Conservation (phyloP, 53 echinoderm and acorn worm species). For the Temnopleurus reevesii region DNA sequence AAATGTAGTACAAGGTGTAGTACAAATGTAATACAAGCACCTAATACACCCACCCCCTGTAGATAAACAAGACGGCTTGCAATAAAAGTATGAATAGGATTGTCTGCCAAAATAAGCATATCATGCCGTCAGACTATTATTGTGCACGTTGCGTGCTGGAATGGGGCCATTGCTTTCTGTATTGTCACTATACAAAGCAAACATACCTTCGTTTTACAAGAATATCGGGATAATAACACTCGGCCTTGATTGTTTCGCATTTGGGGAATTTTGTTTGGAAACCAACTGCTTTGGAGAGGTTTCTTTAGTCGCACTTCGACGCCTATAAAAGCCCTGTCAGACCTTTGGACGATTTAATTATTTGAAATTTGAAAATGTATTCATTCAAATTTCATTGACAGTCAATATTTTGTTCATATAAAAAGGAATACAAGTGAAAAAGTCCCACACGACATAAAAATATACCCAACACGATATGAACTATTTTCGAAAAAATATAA, state of each 20-base stretch:
- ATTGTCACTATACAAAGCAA: conserved; percentile 12
- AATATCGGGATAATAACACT: background rate
- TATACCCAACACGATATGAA: no score
- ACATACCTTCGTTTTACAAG: background rate
- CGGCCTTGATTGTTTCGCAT: conserved; percentile 28
- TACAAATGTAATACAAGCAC: no score
- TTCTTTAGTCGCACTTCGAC: background rate
- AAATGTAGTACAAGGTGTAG: no score
- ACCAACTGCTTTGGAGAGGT: background rate
- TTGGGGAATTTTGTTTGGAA: conserved; percentile 24
- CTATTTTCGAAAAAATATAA: no score
- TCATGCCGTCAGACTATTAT: background rate
- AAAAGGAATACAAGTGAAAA: no score
- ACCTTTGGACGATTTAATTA: no score
- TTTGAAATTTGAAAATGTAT: no score
- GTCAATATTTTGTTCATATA: no score
- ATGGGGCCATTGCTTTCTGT: background rate
- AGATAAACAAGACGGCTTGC: background rate
- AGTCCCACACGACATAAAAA: no score
- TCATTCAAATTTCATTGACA: no score
- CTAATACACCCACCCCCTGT: no score
- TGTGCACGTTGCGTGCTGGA: background rate
- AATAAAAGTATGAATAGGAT: background rate
- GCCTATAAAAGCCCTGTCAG: no score
- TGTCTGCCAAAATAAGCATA: background rate